phyloP scores from a whole-genome alignment of 1,140 invertebrate genomes.

The Periplaneta americana region DNA sequence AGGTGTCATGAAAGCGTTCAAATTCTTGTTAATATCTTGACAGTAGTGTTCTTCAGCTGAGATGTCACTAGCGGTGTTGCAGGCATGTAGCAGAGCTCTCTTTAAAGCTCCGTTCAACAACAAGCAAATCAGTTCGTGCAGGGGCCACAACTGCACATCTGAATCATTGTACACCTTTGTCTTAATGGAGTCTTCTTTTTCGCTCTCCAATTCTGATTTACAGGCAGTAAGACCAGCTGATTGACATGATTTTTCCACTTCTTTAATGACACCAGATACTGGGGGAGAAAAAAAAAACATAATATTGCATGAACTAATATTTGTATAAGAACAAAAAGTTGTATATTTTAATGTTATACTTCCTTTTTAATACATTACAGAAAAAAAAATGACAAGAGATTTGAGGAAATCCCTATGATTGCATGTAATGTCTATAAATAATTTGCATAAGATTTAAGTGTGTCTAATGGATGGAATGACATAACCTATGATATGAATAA shows the following conservation, averaged over 20 bases:
- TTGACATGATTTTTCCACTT: background rate
- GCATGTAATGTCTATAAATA: too few relatives aligned
- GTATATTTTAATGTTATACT: too few relatives aligned
- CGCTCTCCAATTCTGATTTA: background rate
- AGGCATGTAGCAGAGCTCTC: background rate
- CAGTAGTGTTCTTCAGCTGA: background rate
- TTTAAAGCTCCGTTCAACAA: background rate
- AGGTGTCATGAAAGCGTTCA: background rate
- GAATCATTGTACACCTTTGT: background rate
- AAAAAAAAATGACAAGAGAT: too few relatives aligned
- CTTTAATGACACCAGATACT: background rate
- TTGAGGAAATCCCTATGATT: too few relatives aligned
- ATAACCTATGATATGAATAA: too few relatives aligned
- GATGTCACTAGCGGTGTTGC: background rate
- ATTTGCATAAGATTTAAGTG: too few relatives aligned
- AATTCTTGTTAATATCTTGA: background rate
- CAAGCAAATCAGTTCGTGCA: slow-evolving; percentile 2
- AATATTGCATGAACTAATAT: background rate
- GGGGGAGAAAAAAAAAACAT: background rate
- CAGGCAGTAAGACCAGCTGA: background rate
- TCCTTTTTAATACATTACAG: too few relatives aligned
- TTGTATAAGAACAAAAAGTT: too few relatives aligned
- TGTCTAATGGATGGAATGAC: too few relatives aligned
- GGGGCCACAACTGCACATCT: background rate
- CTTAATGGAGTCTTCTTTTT: too few relatives aligned